phyloP scores from a whole-genome alignment of 2,113 vertebrate species.

The Thinocorus orbignyianus region DNA sequence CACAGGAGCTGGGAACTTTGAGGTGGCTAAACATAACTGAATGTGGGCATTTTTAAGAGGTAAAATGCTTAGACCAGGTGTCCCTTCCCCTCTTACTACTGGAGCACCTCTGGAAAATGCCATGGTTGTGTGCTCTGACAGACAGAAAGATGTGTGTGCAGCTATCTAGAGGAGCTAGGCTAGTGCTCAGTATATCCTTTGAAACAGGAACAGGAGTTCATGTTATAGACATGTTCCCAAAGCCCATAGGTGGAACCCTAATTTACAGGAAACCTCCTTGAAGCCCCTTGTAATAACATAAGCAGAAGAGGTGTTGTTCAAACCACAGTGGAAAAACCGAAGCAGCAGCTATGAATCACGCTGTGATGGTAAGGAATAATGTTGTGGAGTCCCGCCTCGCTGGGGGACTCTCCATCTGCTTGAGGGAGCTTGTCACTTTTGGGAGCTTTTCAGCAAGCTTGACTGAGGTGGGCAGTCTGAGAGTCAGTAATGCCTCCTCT shows the following conservation, averaged over 20 bases:
- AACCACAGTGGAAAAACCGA: rapidly evolving
- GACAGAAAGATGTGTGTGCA: background rate
- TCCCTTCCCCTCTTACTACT: background rate
- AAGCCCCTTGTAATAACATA: background rate
- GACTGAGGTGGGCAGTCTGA: background rate
- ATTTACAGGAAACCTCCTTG: background rate
- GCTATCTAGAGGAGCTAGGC: background rate
- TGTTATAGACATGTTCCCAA: rapidly evolving
- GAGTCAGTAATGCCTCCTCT: background rate
- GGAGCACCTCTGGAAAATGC: background rate
- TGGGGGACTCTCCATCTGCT: background rate
- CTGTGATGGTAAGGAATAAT: background rate
- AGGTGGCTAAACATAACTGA: background rate
- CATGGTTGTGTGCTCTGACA: rapidly evolving
- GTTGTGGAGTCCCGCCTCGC: rapidly evolving
- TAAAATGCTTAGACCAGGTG: background rate
- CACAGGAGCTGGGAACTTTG: background rate
- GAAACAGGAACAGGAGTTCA: background rate
- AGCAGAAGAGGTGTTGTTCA: background rate
- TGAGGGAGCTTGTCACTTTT: rapidly evolving
- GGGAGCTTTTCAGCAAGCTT: background rate
- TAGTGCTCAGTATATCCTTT: background rate
- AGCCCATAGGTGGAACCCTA: background rate
- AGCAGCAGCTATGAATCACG: rapidly evolving
- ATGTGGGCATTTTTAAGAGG: background rate